These are phyloP conservation scores for Apamea monoglypha DNA, from an alignment of 2,888 invertebrate genomes.

Conservation along the genomic window DNA sequence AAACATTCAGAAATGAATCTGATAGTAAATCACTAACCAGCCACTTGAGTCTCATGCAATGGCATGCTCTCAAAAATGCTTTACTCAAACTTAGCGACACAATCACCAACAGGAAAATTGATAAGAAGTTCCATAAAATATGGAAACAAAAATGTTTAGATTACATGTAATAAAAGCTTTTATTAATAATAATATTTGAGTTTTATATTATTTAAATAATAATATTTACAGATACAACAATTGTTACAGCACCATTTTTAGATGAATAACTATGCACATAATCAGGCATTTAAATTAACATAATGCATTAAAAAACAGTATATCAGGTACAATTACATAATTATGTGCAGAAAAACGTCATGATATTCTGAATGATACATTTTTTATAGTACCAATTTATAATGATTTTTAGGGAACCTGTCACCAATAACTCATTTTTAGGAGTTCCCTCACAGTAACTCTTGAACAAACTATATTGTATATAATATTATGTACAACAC, in stretches of 20 bases:
- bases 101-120: slow-evolving; percentile 78
- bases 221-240: slow-evolving; percentile 73
- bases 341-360: slow-evolving; percentile 58
- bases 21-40: slow-evolving; percentile 77
- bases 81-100: slow-evolving; percentile 76
- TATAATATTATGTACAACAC: slow-evolving; percentile 32
- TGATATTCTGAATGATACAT: slow-evolving; percentile 58
- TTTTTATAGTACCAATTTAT: slow-evolving; percentile 39
- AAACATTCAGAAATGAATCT: slow-evolving; percentile 78
- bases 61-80: slow-evolving; percentile 87
- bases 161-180: slow-evolving; percentile 80
- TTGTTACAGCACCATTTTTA: slow-evolving; percentile 83
- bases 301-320: slow-evolving; percentile 68
- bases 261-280: slow-evolving; percentile 71
- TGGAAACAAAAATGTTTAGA: slow-evolving; percentile 87
- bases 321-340: slow-evolving; percentile 78
- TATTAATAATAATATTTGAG: slow-evolving; percentile 63
- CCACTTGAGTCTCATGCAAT: slow-evolving; percentile 89
- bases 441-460: slow-evolving; percentile 14
- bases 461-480: slow-evolving; percentile 25
- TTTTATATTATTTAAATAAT: slow-evolving; percentile 71
- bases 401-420: slow-evolving; percentile 16
- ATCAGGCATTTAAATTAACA: slow-evolving; percentile 62
- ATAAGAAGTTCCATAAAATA: slow-evolving; percentile 81
- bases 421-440: slow-evolving; percentile 10